Conservation (phyloP, 2,113 vertebrate species). For the Boleophthalmus pectinirostris region DNA sequence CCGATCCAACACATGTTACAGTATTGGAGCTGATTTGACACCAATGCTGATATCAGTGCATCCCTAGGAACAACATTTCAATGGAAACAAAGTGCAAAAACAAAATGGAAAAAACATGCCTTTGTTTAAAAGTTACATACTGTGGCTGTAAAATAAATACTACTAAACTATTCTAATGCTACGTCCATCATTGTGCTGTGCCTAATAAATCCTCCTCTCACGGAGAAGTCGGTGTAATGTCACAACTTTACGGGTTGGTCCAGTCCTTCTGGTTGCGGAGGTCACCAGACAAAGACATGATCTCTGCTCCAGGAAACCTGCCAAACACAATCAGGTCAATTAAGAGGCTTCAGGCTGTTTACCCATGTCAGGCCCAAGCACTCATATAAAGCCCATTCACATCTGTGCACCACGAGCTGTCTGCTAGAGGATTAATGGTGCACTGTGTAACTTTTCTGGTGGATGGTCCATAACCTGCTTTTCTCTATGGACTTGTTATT, state of each 20-base stretch:
- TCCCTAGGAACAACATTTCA: too few species aligned
- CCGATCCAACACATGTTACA: too few species aligned
- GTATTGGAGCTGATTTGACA: too few species aligned
- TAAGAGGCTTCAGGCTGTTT: background rate
- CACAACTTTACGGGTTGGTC: constrained; percentile 17
- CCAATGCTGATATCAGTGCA: too few species aligned
- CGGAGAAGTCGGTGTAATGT: background rate
- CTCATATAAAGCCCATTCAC: background rate
- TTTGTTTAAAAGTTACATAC: too few species aligned
- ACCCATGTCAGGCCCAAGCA: background rate
- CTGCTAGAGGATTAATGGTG: background rate
- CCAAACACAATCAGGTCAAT: background rate
- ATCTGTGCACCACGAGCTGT: background rate
- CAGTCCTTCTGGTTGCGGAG: constrained; percentile 51
- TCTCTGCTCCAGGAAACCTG: background rate
- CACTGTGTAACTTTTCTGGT: too few species aligned
- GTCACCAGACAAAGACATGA: constrained; percentile 1
- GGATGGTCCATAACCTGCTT: too few species aligned
- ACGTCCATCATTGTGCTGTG: background rate
- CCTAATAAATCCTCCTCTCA: background rate
- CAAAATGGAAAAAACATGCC: too few species aligned
- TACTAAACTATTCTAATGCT: background rate
- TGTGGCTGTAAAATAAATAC: too few species aligned
- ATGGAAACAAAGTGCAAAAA: too few species aligned
- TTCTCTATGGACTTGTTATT: too few species aligned